Conservation (phyloP, 2,797 vertebrate species). For the Poecilia wingei region DNA sequence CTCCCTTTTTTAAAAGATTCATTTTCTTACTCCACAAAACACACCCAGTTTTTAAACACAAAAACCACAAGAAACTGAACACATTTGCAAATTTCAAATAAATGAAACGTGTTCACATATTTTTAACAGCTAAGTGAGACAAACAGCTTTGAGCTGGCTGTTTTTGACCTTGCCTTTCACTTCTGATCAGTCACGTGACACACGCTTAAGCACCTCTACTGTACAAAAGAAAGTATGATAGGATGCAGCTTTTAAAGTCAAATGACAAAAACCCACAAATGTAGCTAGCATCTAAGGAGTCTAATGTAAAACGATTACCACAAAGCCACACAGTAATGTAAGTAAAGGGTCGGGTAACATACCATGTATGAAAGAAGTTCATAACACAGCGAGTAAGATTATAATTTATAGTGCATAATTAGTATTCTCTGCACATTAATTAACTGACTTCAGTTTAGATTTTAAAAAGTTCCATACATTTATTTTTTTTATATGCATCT, state of each 20-base stretch:
- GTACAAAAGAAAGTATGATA: not conserved
- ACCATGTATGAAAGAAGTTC: conserved; percentile 16
- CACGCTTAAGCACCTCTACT: conserved; percentile 16
- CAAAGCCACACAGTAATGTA: conserved; percentile 6
- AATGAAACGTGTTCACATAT: conserved; percentile 30
- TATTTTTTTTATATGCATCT: not conserved
- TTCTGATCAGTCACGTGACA: conserved; percentile 27
- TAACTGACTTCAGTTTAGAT: not conserved
- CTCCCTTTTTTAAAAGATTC: not conserved
- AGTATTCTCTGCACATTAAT: conserved; percentile 18
- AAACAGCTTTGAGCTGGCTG: conserved; percentile 25
- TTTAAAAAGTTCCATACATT: not conserved
- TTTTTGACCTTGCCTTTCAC: conserved; percentile 7
- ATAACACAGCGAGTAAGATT: conserved; percentile 13
- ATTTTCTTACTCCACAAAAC: conserved; percentile 17
- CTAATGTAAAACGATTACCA: conserved; percentile 19
- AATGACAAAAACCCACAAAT: conserved; percentile 30
- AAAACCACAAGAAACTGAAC: not conserved
- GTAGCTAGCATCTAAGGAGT: conserved; percentile 15
- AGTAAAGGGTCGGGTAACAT: conserved; percentile 23
- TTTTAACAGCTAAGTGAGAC: conserved; percentile 47
- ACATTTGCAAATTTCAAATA: not conserved
- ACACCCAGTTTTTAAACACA: not conserved
- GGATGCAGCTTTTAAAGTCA: conserved; percentile 15
- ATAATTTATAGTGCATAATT: conserved; percentile 28